Base-by-base conservation (phyloP, 2,113 vertebrate species). In the Polypterus senegalus region DNA sequence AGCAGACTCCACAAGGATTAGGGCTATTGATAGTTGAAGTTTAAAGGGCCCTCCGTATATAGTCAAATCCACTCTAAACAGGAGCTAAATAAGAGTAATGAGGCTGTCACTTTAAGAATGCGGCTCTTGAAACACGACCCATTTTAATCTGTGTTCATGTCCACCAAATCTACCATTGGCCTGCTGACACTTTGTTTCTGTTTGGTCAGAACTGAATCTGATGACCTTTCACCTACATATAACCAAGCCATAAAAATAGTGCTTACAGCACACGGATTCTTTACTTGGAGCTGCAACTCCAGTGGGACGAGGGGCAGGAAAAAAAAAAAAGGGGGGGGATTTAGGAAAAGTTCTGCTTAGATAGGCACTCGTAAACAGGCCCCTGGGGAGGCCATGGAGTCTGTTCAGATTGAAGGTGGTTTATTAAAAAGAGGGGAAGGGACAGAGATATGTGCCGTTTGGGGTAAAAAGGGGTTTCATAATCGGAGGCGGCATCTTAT, bases 161-260 rank as follows among this genome's bases (percentile, higher is more conserved):
- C 74, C 75, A 73, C 74, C 73, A 77, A 78, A 77, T 78, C 72
- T 79, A 68, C 64, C 77, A 74, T 72, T 63, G 64, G 70, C 68
- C 69, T 60, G 63, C 71, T 66, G 72, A 76, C 72, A 69, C 74
- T 74, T 65, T 71, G 74, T 76, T 76, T 73, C 74, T 75, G 71
- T 75, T 75, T 71, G 70, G 70, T 61, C 59, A 70, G 47, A 74
- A 72, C 69, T 63, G 60, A 65, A 56, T 74, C 66, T 62, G 61
- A 69, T 62, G 61, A 61, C 80, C 73, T 71, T 66, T 79, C 73
- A 74, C 76, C 75, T 72, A 70, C 69, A 73, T 71, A 62, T 5
- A 63, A 67, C 64, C 68, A 68, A 68, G 45, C 65, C 66, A 68
- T 70, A 71, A 69, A 11, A 67, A 66, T 49, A 49, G 65, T 47